Evolutionary conservation across 1,140 invertebrate species (phyloP), one percentile per base, ranked within the genome.

Genomic region (Hylaeus anthracinus): DNA sequence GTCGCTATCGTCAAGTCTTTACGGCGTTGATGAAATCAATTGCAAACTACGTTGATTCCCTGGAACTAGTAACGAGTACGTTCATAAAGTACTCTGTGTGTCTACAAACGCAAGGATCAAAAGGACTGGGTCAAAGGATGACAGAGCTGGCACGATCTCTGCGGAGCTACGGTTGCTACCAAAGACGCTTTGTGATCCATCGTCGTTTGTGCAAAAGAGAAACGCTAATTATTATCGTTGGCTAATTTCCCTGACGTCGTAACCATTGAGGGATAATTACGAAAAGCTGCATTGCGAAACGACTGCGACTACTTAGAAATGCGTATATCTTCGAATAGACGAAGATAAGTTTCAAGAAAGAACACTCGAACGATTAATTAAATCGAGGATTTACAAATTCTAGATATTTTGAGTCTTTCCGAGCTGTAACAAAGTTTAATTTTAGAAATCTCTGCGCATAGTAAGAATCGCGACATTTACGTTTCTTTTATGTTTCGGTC

Each of bases 221-320:
- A 87, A 83, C 84, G 84, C 51, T 86, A 86, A 86, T 86, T 86
- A 86, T 86, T 82, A 83, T 82, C 72, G 41, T 67, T 76, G 69
- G 56, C 81, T 86, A 76, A 86, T 86, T 86, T 83, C 81, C 72
- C 72, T 72, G 71, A 80, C 74, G 72, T 80, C 72, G 72, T 63
- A 37, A 60, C 63, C 82, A 79, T 81, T 76, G 82, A 63, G 41
- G 61, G 37, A n/a, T 55, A 73, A 73, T 65, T 79, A 48, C 56
- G 53, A 58, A 74, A 65, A 8, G 15, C 61, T 14, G 26, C 55
- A 4, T 37, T 51, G 10, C 12, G 55, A 2, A 53, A 58, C 51
- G 37, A 51, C 48, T 15, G 4, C 15, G 3, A 39, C 51, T 51
- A 51, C 10, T 51, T 51, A 51, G 56, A 12, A 48, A 37, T 41